Base-by-base conservation (phyloP, 1,140 invertebrate species). In the Pseudobourletiella spinata region DNA sequence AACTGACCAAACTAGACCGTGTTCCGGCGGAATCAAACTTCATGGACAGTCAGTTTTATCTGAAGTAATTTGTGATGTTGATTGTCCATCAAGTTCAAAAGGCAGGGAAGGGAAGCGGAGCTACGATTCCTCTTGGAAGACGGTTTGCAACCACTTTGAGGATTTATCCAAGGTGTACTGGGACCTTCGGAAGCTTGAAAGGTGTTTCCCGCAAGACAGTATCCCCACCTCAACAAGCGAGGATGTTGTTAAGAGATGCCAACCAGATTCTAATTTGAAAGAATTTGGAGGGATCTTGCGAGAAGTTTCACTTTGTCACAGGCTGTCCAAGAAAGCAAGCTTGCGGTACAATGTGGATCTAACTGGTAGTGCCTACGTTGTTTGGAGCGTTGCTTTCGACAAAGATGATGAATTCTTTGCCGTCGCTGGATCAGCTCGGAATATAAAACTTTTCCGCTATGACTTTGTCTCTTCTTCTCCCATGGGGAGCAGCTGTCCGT, bases 321-420 rank as follows among this genome's bases (percentile, higher is more conserved):
- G 8, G 8, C 8, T n/a, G 32, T 39, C 32, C 8, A 39, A 11
- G 32, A 39, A 39, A 14, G 90, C 91, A 1, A 91, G 90, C 1
- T 76, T 96, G 2, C 90, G 90, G 68, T 96, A 95, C 74, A 89
- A 89, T 39, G 87, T 84, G 69, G 92, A 96, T 75, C 83, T 89
- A 18, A 86, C 86, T 70, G 91, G 88, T 72, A 87, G 86, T 72
- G 90, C 90, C 0, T 95, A 89, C 22, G 96, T 97, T 71, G 93
- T 96, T 0, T 95, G 91, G 11, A 92, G 90, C 68, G 95, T 97
- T 69, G 94, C 96, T 76, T 97, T 97, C 77, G 93, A 97, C 73
- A 91, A 94, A 76, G 93, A 96, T 74, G 88, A 90, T 74, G 93
- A 97, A 78, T 91, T 86, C 76, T 96, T 98, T 78, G 93, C 93